Base-by-base conservation (phyloP, 1,140 invertebrate species). In the Ceratoteleas bidentatus region DNA sequence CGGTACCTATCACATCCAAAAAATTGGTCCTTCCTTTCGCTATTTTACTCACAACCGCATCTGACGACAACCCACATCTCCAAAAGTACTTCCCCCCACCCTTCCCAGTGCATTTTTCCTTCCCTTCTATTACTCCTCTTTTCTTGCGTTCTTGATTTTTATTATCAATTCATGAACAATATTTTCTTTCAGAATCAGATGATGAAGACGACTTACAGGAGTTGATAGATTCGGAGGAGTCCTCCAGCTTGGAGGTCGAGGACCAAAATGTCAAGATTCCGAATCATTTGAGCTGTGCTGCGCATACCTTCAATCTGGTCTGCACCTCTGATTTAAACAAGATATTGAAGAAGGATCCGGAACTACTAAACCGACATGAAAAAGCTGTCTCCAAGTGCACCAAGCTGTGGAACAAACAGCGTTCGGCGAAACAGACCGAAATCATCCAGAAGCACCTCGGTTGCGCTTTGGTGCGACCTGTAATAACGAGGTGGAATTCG, bases 401-500 rank as follows among this genome's bases (percentile, higher is more conserved):
- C 5, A 8, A 24, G 15, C 16, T 52, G 50, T 52, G 50, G 50
- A 52, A 52, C 16, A 52, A 52, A 52, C 50, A 52, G 24, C 50
- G 50, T 16, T 52, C 50, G 15, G 15, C 50, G 16, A 52, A 52
- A 32, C 50, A 52, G 13, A 24, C 14, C 8, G 50, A 52, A 52
- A 52, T 32, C 7, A 52, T 52, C 4, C 15, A 13, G 1, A 32
- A 52, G 11, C 16, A 24, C 11, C 15, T 52, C 11, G 50, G 50
- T 16, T 52, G 40, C 13, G 6, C 10, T 10, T 33, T 61, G 43
- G 16, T 61, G 3, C 58, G 43, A 32, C 58, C 58, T 10, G 43
- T 49, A 2, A 11, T 49, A 32, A 47, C 43, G 10, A 45, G 58
- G 10, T 61, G 58, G 40, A 61, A 49, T 47, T 61, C 58, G 14